Conservation (phyloP, 1,140 invertebrate species). For the Steinernema feltiae region DNA sequence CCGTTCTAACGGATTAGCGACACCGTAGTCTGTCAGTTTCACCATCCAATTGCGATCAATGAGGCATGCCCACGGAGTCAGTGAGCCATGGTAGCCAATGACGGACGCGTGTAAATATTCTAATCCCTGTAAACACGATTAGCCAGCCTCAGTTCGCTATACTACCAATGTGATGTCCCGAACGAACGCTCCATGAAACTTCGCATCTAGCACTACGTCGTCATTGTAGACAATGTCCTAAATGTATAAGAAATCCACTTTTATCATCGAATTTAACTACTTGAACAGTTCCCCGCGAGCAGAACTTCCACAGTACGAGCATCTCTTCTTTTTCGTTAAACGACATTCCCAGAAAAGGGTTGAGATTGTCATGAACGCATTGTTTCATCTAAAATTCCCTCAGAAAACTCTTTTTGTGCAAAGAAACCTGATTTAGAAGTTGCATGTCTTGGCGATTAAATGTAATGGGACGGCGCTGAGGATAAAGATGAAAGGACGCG, state of each 20-base stretch:
- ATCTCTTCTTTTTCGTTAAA: conserved; percentile 58
- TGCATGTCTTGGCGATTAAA: conserved; percentile 49
- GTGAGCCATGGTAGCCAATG: conserved; percentile 55
- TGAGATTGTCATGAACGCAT: conserved; percentile 53
- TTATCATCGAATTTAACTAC: conserved; percentile 10
- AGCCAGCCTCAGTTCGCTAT: not conserved
- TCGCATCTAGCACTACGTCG: conserved; percentile 46
- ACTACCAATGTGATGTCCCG: conserved; percentile 52
- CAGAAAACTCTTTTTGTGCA: not conserved
- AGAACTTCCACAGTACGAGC: conserved; percentile 55
- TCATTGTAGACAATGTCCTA: conserved; percentile 57
- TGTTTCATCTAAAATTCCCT: conserved; percentile 36
- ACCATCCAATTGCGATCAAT: conserved; percentile 58
- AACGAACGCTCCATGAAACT: conserved; percentile 56
- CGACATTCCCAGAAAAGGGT: conserved; percentile 54
- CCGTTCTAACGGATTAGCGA: conserved; percentile 51
- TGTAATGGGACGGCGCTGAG: conserved; percentile 49
- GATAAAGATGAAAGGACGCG: conserved; percentile 53
- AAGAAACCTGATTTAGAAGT: conserved; percentile 33
- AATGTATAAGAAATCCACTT: not conserved
- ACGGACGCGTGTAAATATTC: conserved; percentile 52
- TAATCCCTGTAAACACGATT: conserved; percentile 39
- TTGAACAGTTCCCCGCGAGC: conserved; percentile 53
- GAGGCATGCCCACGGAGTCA: conserved; percentile 53
- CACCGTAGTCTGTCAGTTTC: conserved; percentile 55